These are phyloP conservation scores for Ridgeia piscesae DNA, from an alignment of 1,140 invertebrate genomes.

Conservation along the genomic window DNA sequence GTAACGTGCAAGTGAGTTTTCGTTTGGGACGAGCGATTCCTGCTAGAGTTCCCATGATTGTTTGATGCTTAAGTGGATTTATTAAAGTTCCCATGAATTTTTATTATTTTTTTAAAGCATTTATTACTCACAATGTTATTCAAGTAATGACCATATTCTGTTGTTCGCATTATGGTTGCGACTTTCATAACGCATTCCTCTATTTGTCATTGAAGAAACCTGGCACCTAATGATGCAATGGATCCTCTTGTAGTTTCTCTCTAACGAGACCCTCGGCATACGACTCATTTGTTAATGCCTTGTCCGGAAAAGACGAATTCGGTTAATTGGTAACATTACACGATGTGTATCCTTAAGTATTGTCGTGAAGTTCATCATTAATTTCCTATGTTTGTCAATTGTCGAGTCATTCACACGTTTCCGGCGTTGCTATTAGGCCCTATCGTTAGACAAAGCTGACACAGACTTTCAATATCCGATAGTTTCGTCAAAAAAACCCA, in stretches of 20 bases:
- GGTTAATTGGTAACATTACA: not conserved
- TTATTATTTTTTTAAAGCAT: no score
- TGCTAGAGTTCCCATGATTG: no score
- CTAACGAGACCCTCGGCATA: not conserved
- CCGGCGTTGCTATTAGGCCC: no score
- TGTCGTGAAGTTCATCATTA: not conserved
- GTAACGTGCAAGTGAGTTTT: no score
- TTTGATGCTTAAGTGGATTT: no score
- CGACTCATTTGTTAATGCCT: not conserved
- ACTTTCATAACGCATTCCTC: not conserved
- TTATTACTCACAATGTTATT: not conserved
- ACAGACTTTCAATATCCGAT: no score
- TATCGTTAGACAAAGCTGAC: no score
- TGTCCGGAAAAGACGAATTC: not conserved
- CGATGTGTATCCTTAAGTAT: not conserved
- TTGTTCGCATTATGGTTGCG: not conserved
- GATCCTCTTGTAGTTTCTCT: not conserved
- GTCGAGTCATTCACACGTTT: no score
- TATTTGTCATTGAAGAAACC: not conserved
- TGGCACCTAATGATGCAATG: not conserved
- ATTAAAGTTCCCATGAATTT: no score
- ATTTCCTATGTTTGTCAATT: not conserved
- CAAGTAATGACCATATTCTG: not conserved
- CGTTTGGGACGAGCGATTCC: no score
- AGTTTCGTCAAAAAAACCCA: no score